A percentile compares a stretch with the other conserved stretches of the same genome.
Evolutionary conservation across 1,140 invertebrate genomes (phyloP).

Genomic region (Prorops nasuta): DNA sequence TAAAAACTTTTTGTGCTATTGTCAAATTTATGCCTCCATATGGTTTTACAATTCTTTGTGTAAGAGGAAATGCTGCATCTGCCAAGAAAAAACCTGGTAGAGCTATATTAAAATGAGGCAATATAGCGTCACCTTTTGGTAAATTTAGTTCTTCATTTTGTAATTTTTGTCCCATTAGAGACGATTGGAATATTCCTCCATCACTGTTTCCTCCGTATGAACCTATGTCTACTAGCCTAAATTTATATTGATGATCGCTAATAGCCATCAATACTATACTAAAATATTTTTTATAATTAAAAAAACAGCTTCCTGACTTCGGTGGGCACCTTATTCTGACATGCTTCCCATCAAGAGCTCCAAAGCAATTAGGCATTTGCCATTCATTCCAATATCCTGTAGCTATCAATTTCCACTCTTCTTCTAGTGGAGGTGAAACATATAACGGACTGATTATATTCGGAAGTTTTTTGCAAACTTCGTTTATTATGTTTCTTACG

Average conservation of each 20-base stretch:
- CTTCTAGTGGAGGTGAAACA: too few relatives aligned
- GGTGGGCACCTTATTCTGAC: conserved; percentile 46
- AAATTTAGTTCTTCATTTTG: conserved; percentile 16
- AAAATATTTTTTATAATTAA: too few relatives aligned
- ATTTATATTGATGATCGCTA: conserved; percentile 32
- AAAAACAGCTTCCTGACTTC: conserved; percentile 38
- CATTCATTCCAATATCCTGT: too few relatives aligned
- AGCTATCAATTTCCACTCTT: too few relatives aligned
- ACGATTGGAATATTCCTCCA: conserved; percentile 21
- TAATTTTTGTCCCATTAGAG: conserved; percentile 22
- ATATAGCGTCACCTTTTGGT: too few relatives aligned
- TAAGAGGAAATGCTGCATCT: conserved; percentile 53
- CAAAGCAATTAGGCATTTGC: too few relatives aligned
- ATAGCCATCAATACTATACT: conserved; percentile 51
- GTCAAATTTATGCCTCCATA: conserved; percentile 38
- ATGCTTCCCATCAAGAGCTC: conserved; percentile 52
- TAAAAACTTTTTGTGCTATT: conserved; percentile 47
- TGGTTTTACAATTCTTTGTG: conserved; percentile 48
- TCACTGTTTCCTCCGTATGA: conserved; percentile 19
- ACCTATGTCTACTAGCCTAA: conserved; percentile 21
- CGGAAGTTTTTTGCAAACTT: too few relatives aligned
- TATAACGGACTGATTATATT: too few relatives aligned
- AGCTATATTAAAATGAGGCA: conserved; percentile 13
- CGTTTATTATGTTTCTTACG: too few relatives aligned
- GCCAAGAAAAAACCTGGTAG: conserved; percentile 50